These are phyloP conservation scores for Trilocha varians DNA, from an alignment of 2,888 invertebrate species.

Conservation along the genomic window DNA sequence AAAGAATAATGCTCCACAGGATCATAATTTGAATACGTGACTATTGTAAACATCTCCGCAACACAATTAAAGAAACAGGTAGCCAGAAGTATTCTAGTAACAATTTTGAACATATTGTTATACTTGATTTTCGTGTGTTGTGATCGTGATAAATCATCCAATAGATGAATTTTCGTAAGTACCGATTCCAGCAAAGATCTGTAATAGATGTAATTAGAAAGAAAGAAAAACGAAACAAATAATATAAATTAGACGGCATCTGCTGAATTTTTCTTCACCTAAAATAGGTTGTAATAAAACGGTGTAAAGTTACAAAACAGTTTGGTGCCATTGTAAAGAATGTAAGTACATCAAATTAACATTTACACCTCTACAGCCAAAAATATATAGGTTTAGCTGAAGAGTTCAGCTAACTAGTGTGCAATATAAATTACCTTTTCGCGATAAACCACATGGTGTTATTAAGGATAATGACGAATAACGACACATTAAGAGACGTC, in stretches of 20 bases:
- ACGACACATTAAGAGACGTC: conserved; percentile 27
- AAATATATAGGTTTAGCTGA: too few species aligned
- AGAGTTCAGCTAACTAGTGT: not conserved
- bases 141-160: conserved; percentile 20
- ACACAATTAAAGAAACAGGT: not conserved
- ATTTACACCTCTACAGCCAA: too few species aligned
- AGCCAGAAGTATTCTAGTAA: not conserved
- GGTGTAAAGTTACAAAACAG: too few species aligned
- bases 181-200: conserved; percentile 19
- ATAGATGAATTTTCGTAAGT: conserved; percentile 17
- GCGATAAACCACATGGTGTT: conserved; percentile 22
- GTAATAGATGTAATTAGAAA: conserved; percentile 6
- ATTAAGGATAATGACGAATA: conserved; percentile 19
- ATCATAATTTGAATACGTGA: not conserved
- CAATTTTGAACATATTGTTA: conserved; percentile 13
- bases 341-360: too few species aligned
- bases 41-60: not conserved
- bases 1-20: conserved; percentile 19
- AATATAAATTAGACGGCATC: not conserved
- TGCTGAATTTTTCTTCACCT: not conserved
- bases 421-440: conserved; percentile 21
- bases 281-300: too few species aligned
- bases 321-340: too few species aligned
- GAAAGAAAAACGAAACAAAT: not conserved
- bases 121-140: conserved; percentile 14